Conservation (phyloP, 1,140 invertebrate genomes). For the Papilio xuthus region DNA sequence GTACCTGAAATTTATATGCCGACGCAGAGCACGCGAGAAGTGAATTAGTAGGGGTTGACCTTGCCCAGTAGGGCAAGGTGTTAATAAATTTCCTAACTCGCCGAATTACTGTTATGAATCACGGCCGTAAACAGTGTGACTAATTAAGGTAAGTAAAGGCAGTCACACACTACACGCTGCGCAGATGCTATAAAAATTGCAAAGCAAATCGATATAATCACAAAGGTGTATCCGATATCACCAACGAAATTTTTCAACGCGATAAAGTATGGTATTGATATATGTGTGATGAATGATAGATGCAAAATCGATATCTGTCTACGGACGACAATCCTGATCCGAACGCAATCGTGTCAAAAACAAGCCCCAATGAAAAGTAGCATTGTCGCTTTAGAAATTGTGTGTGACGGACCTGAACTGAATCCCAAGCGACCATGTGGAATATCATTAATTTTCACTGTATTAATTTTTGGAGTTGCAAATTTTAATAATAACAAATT, state of each 20-base stretch:
- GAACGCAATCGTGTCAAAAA: not conserved
- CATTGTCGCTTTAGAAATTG: not conserved
- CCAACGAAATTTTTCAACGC: not conserved
- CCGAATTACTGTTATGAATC: constrained; percentile 23
- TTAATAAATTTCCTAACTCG: constrained; percentile 22
- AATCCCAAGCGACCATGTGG: constrained; percentile 14
- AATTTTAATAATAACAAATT: not conserved
- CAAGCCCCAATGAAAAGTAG: not conserved
- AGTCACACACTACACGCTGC: not conserved
- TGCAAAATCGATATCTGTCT: too few relatives aligned
- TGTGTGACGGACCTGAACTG: not conserved
- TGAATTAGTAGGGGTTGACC: constrained; percentile 21
- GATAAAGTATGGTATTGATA: not conserved
- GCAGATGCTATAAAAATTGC: not conserved
- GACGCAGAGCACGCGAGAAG: not conserved
- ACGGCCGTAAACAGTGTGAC: constrained; percentile 17
- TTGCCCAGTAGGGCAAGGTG: constrained; percentile 9
- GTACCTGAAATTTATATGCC: not conserved
- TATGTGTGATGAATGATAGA: not conserved
- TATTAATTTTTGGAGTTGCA: not conserved
- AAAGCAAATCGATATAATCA: not conserved
- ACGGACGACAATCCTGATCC: not conserved
- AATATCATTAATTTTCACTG: not conserved
- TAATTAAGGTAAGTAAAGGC: not conserved
- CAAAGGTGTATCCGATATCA: too few relatives aligned